Evolutionary conservation across 2,113 vertebrate genomes (phyloP).

Genomic region (Isurus oxyrinchus): DNA sequence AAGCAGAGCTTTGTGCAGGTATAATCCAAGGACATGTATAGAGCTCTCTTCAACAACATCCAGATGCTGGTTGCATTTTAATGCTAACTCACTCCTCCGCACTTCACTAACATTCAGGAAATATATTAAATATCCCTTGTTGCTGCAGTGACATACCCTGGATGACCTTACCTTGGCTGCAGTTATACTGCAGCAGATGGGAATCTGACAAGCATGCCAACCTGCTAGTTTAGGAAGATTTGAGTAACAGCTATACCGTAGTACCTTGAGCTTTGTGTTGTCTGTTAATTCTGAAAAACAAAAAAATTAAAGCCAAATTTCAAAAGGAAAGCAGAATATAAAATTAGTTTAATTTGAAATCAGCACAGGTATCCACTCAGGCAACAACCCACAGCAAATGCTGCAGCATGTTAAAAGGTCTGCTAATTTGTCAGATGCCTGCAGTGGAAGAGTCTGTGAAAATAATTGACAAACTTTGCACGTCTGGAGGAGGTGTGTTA

Average conservation of each 20-base stretch:
- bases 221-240: neutral
- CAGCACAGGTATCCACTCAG: neutral
- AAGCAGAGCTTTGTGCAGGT: neutral
- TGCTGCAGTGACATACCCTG: neutral
- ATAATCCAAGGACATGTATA: no score
- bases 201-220: neutral
- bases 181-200: neutral
- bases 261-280: neutral
- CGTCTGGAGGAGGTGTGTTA: neutral
- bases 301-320: neutral
- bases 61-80: neutral
- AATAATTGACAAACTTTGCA: neutral
- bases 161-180: neutral
- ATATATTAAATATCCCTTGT: neutral
- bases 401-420: neutral
- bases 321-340: neutral
- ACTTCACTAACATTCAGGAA: neutral
- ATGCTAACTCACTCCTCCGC: neutral
- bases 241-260: neutral
- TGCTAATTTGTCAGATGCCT: neutral
- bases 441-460: neutral
- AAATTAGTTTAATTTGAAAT: neutral
- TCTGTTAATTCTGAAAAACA: neutral
- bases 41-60: neutral
- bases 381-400: neutral